Evolutionary conservation across 1,140 invertebrate species (phyloP).

Genomic region (Drosophila lacteicornis): DNA sequence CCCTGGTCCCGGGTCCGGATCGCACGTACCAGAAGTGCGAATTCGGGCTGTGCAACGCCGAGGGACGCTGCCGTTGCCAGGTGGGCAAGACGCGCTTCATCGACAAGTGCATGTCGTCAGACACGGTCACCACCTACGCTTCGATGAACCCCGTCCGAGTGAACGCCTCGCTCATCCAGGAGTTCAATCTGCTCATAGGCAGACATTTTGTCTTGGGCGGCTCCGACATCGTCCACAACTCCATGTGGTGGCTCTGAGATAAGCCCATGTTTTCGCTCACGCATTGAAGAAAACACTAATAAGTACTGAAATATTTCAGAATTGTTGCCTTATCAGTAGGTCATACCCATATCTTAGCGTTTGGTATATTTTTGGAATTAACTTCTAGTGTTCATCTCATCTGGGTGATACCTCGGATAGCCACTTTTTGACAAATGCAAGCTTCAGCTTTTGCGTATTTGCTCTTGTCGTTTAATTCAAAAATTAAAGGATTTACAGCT

Average conservation of each 20-base stretch:
- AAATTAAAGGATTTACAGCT: background rate
- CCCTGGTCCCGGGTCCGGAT: constrained; percentile 61
- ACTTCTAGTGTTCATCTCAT: background rate
- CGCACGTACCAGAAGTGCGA: constrained; percentile 67
- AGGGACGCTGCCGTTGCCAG: constrained; percentile 73
- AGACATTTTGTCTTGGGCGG: constrained; percentile 62
- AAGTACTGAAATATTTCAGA: constrained; percentile 34
- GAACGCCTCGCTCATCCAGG: constrained; percentile 66
- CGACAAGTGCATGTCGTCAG: constrained; percentile 75
- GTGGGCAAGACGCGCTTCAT: constrained; percentile 74
- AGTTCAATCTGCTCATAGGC: constrained; percentile 75
- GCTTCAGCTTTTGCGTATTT: background rate
- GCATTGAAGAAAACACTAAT: constrained; percentile 26
- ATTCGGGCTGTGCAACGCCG: constrained; percentile 62
- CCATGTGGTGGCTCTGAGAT: constrained; percentile 65
- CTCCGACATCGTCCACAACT: constrained; percentile 20
- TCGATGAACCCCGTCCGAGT: constrained; percentile 62
- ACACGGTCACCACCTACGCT: constrained; percentile 79
- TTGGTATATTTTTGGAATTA: constrained; percentile 3
- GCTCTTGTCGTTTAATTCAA: background rate
- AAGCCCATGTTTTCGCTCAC: constrained; percentile 8
- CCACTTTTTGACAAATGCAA: background rate
- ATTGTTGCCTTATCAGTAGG: constrained; percentile 23
- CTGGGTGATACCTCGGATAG: background rate
- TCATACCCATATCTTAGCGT: constrained; percentile 5